phyloP scores from a whole-genome alignment of 2,888 invertebrate genomes.

The Mimumesa dahlbomi region DNA sequence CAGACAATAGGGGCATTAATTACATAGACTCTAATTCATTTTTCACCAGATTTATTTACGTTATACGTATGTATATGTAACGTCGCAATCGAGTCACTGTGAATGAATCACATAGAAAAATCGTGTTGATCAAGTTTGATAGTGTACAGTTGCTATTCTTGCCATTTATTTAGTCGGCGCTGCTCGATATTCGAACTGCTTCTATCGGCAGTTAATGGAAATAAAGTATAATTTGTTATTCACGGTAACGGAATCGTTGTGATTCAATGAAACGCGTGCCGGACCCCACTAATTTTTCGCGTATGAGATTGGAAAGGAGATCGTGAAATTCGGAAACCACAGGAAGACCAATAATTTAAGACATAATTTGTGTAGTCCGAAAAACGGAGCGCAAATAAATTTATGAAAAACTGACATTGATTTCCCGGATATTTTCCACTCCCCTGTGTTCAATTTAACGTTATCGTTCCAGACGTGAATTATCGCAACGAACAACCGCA shows the following conservation, averaged over 20 bases:
- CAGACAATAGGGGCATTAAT: too few relatives aligned
- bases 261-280: too few relatives aligned
- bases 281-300: not conserved
- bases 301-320: conserved; percentile 10
- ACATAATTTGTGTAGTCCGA: conserved; percentile 70
- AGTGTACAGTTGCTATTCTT: not conserved
- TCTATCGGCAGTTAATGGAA: not conserved
- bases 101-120: too few relatives aligned
- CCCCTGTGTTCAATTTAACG: not conserved
- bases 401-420: conserved; percentile 54
- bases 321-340: conserved; percentile 46
- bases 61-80: too few relatives aligned
- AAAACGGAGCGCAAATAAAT: conserved; percentile 71
- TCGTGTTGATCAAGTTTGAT: not conserved
- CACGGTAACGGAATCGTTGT: conserved; percentile 3
- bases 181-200: not conserved
- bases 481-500: conserved; percentile 48
- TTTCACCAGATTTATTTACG: too few relatives aligned
- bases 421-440: not conserved
- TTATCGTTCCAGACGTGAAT: not conserved
- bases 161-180: not conserved
- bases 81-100: too few relatives aligned
- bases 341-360: conserved; percentile 74
- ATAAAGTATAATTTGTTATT: conserved; percentile 29
- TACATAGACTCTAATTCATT: too few relatives aligned